Conservation (phyloP, 2,113 vertebrate species). For the Myotis lucifugus region DNA sequence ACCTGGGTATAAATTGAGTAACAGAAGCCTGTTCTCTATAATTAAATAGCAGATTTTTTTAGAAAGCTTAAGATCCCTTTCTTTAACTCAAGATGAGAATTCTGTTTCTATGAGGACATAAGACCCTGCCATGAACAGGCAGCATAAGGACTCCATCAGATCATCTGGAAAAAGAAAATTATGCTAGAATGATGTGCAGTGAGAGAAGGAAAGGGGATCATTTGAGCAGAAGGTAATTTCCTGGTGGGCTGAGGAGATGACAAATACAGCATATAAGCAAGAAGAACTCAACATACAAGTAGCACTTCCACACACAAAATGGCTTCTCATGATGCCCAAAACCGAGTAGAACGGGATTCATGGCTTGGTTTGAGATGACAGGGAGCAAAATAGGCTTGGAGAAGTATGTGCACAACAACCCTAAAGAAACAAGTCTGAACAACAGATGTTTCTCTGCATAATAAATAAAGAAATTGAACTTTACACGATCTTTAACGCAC, state of each 20-base stretch:
- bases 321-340: not conserved
- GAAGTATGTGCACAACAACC: slow-evolving; percentile 25
- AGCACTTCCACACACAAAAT: not conserved
- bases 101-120: slow-evolving; percentile 10
- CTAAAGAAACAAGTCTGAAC: slow-evolving; percentile 48
- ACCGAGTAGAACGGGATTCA: slow-evolving; percentile 6
- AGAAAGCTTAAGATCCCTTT: slow-evolving; percentile 14
- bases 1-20: slow-evolving; percentile 32
- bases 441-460: slow-evolving; percentile 49
- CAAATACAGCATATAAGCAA: not conserved
- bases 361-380: slow-evolving; percentile 3
- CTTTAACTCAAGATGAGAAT: slow-evolving; percentile 40
- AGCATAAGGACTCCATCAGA: not conserved
- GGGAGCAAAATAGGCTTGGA: slow-evolving; percentile 24
- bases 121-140: not conserved
- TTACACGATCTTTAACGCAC: not conserved
- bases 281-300: not conserved
- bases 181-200: not conserved
- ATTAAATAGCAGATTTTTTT: slow-evolving; percentile 58
- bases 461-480: slow-evolving; percentile 54
- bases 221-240: slow-evolving; percentile 59
- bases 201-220: not conserved
- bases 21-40: slow-evolving; percentile 60
- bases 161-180: slow-evolving; percentile 47
- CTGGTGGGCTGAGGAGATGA: not conserved